Conservation (phyloP, 2,113 vertebrate genomes). For the Erythrolamprus reginae region DNA sequence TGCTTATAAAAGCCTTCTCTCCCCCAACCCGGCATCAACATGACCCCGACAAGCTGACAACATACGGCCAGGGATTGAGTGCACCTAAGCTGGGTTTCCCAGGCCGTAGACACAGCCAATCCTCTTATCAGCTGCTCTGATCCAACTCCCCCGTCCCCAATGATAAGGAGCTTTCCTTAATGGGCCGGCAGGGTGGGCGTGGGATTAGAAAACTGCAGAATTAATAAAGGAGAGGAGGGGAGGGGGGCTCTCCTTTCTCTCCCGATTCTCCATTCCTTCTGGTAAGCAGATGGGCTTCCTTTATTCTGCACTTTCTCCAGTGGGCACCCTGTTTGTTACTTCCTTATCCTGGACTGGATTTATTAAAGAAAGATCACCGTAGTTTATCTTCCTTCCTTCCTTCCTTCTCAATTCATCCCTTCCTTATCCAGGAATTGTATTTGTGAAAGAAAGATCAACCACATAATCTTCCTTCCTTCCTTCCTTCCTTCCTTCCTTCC, state of each 20-base stretch:
- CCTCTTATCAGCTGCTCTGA: constrained; percentile 14
- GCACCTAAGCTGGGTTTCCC: background rate
- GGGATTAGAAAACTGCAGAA: constrained; percentile 8
- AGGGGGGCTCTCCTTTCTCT: background rate
- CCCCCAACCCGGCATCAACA: too few relatives aligned
- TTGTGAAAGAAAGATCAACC: too few relatives aligned
- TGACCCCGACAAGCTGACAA: background rate
- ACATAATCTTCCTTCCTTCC: background rate
- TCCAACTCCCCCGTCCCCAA: background rate
- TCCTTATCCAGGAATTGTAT: too few relatives aligned
- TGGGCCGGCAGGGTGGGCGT: background rate
- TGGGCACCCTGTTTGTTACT: background rate
- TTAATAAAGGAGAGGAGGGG: background rate
- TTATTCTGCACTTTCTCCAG: background rate
- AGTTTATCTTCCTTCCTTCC: background rate
- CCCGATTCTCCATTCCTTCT: background rate
- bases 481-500: background rate
- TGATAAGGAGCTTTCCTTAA: constrained; percentile 21
- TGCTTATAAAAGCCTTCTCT: background rate
- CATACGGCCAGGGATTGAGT: constrained; percentile 17
- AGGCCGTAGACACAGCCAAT: constrained; percentile 23
- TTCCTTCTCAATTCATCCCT: background rate
- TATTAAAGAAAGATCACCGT: too few relatives aligned
- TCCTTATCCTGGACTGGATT: too few relatives aligned
- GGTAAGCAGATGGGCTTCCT: background rate